phyloP scores from a whole-genome alignment of 2,888 invertebrate species.

The Aleiodes leptofemur region DNA sequence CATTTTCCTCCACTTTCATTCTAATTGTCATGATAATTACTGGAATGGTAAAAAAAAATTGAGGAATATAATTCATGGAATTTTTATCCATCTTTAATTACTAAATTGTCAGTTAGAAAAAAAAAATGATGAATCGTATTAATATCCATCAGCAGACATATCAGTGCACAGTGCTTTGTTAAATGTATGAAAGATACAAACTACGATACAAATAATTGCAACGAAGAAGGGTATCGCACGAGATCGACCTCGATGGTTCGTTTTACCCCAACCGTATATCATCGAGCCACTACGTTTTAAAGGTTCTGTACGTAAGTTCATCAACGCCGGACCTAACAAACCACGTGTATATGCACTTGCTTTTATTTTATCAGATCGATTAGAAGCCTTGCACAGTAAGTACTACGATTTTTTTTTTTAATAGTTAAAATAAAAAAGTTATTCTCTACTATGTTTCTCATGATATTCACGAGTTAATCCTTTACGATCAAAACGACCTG shows the following conservation, averaged over 20 bases:
- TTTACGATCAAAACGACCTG: conserved; percentile 38
- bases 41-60: background rate
- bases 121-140: conserved; percentile 6
- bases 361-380: conserved; percentile 52
- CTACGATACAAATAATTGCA: conserved; percentile 56
- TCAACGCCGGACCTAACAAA: conserved; percentile 38
- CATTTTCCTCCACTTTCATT: no score
- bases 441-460: background rate
- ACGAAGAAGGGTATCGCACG: conserved; percentile 50
- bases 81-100: conserved; percentile 20
- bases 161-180: conserved; percentile 27
- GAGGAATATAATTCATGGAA: conserved; percentile 8
- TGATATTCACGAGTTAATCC: conserved; percentile 29
- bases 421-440: background rate
- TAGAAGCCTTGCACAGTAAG: conserved; percentile 39
- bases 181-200: conserved; percentile 44
- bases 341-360: conserved; percentile 32
- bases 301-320: conserved; percentile 37
- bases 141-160: conserved; percentile 10
- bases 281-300: conserved; percentile 45
- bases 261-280: conserved; percentile 51
- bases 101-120: background rate
- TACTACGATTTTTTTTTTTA: conserved; percentile 30
- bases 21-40: background rate
- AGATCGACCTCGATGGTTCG: conserved; percentile 53